phyloP scores from a whole-genome alignment of 2,797 vertebrate species.

The Macroramphosus scolopax region DNA sequence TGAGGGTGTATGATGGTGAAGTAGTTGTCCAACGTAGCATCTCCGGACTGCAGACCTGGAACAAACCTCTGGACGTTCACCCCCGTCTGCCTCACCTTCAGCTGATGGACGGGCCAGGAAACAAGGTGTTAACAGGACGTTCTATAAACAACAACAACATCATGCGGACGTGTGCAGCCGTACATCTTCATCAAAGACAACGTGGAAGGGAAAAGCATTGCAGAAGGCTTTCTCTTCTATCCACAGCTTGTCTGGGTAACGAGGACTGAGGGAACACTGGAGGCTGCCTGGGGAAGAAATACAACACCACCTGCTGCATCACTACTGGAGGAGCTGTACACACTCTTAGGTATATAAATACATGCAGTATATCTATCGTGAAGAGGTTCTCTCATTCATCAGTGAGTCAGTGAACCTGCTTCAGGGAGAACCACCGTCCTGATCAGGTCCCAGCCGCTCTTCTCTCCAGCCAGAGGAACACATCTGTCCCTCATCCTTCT shows the following conservation, averaged over 20 bases:
- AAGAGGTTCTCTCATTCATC: too few species aligned
- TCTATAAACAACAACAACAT: too few species aligned
- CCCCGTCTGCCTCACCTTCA: slow-evolving; percentile 77
- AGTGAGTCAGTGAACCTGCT: slow-evolving; percentile 69
- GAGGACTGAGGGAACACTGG: slow-evolving; percentile 55
- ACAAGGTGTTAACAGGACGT: neutral
- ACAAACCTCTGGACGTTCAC: slow-evolving; percentile 81
- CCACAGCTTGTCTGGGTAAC: slow-evolving; percentile 76
- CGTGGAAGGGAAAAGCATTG: slow-evolving; percentile 77
- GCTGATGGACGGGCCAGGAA: slow-evolving; percentile 40
- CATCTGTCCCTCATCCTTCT: slow-evolving; percentile 64
- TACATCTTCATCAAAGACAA: slow-evolving; percentile 79
- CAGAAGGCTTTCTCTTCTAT: slow-evolving; percentile 78
- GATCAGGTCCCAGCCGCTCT: slow-evolving; percentile 70
- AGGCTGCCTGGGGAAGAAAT: slow-evolving; percentile 52
- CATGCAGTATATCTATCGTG: too few species aligned
- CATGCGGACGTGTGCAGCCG: slow-evolving; percentile 21
- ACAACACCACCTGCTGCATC: too few species aligned
- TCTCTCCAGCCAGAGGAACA: slow-evolving; percentile 50
- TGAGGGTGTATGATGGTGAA: slow-evolving; percentile 79
- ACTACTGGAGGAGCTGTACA: too few species aligned
- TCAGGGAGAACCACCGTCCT: slow-evolving; percentile 66
- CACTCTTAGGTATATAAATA: too few species aligned
- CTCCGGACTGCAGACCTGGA: slow-evolving; percentile 67
- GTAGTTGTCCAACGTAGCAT: slow-evolving; percentile 65